Conservation (phyloP, 2,797 vertebrate genomes). For the Siniperca undulata region DNA sequence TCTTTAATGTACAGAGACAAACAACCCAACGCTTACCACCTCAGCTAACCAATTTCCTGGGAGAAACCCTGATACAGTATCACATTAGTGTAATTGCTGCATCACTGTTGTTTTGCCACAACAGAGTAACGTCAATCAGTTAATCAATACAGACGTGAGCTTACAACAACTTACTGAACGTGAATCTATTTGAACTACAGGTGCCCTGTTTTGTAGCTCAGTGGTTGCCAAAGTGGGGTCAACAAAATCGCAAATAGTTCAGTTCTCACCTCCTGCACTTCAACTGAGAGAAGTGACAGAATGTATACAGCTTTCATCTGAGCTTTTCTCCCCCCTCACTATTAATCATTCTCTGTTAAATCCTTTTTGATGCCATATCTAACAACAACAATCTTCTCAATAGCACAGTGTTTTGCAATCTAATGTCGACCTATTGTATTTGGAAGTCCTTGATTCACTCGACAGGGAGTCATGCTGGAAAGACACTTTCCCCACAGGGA, state of each 20-base stretch:
- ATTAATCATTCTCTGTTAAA: slow-evolving; percentile 38
- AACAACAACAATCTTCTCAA: background rate
- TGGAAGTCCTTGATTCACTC: slow-evolving; percentile 16
- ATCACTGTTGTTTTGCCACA: slow-evolving; percentile 5
- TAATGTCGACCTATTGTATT: slow-evolving; percentile 24
- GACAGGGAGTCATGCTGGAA: slow-evolving; percentile 24
- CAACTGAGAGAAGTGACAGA: background rate
- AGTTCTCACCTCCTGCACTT: background rate
- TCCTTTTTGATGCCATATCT: slow-evolving; percentile 18
- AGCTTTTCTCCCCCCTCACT: background rate
- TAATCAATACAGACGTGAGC: background rate
- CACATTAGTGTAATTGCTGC: background rate
- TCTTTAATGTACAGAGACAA: background rate
- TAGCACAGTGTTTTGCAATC: slow-evolving; percentile 15
- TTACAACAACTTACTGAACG: background rate
- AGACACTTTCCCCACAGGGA: slow-evolving; percentile 23
- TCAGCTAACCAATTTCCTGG: background rate
- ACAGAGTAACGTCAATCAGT: background rate
- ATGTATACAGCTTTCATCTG: background rate
- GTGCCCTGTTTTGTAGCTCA: background rate
- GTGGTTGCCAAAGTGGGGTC: background rate
- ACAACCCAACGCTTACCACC: background rate
- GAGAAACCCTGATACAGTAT: background rate
- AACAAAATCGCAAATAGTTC: background rate
- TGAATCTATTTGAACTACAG: background rate